Evolutionary conservation across 2,888 invertebrate genomes (phyloP).

Genomic region (Leptothorax acervorum): DNA sequence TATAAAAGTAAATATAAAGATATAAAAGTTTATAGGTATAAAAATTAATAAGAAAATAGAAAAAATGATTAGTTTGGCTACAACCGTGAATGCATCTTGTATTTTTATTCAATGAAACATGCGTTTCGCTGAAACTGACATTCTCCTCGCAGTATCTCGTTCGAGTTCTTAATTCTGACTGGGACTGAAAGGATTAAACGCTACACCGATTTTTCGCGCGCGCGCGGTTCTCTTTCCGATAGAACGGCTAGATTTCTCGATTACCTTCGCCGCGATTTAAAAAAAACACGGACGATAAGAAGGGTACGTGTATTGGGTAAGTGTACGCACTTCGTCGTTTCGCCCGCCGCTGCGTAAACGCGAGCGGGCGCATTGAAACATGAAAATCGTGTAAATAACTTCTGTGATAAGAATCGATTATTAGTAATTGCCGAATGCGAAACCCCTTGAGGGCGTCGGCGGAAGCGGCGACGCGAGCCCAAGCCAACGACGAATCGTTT

Average conservation of each 20-base stretch:
- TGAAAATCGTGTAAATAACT: constrained; percentile 73
- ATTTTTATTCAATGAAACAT: neutral
- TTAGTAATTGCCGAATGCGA: constrained; percentile 76
- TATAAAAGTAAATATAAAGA: neutral
- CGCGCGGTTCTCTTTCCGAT: constrained; percentile 61
- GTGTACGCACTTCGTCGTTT: constrained; percentile 46
- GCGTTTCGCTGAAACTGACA: neutral
- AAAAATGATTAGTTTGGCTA: neutral
- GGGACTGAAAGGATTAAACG: constrained; percentile 30
- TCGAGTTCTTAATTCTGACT: neutral
- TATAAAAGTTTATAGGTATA: neutral
- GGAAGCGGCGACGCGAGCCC: constrained; percentile 54
- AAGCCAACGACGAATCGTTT: constrained; percentile 6
- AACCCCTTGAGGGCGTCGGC: constrained; percentile 67
- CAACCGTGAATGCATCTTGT: neutral
- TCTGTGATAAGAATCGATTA: constrained; percentile 78
- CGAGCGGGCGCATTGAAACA: constrained; percentile 54
- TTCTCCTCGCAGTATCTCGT: neutral
- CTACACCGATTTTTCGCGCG: constrained; percentile 14
- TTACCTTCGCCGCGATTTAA: constrained; percentile 55
- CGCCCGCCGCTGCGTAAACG: constrained; percentile 15
- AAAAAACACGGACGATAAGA: constrained; percentile 44
- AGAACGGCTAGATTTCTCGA: constrained; percentile 71
- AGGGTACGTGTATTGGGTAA: constrained; percentile 42
- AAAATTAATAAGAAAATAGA: neutral